Base-by-base conservation (phyloP, 2,113 vertebrate species). In the Apistogramma diplotaenia region DNA sequence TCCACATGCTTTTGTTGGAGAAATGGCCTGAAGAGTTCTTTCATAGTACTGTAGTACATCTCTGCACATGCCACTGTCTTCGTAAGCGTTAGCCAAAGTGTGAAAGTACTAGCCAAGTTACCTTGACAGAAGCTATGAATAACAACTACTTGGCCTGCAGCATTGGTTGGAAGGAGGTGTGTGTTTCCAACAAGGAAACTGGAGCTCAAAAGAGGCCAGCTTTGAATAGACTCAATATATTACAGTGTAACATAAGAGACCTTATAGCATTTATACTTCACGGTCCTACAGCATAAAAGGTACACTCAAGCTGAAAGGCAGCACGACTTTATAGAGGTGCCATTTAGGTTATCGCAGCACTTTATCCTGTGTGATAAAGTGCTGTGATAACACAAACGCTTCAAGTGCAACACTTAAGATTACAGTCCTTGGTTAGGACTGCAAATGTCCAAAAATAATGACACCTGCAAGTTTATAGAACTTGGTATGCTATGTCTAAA, bases 101-200 rank as follows among this genome's bases (percentile, higher is more conserved):
- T 75, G 65, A 59, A 87, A 73, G 76, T 67, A 84, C 18, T 58
- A 58, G 74, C 72, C 62, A 74, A 82, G 84, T 74, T 65, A 59
- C 58, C 56, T 43, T 43, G 46, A 79, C 1, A 1, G 74, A 67
- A 70, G 72, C 86, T 83, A 74, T 88, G 80, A 86, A 89, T 89
- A 91, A 82, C 81, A 73, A 75, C 73, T 43, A 27, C 73, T 83
- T 78, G 57, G 65, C 81, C 85, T 56, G 33, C 18, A 71, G 83
- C 43, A 5, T 54, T 53, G 1, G 61, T 46, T 65, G 40, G 62
- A 27, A 72, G 43, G 77, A 40, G 57, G 56, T 25, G 40, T 83
- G 77, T 33, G 21, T 74, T 67, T 51, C 55, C 21, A 62, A 53
- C 23, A 18, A 61, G 61, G 23, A 65, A 56, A 72, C 46, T 8